Base-by-base conservation (phyloP, 2,797 vertebrate genomes). In the Muscicapa comitata region DNA sequence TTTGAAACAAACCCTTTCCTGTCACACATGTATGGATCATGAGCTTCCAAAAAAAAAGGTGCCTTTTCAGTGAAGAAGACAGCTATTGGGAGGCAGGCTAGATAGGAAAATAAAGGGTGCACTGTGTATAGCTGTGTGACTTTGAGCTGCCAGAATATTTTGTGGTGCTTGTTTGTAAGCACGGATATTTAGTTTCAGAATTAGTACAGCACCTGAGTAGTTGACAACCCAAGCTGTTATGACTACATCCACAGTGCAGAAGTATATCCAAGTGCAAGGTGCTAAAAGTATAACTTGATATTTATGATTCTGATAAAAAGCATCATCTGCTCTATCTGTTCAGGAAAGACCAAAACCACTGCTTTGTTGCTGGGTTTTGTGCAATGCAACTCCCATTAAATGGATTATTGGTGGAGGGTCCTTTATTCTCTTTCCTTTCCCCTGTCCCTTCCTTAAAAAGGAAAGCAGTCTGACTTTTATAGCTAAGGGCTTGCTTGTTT, bases 121-220 rank as follows among this genome's bases (percentile, higher is more conserved):
- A 38, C 35, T 62, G 61, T 45, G 10, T 83, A 47, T 53, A 71
- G 79, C 71, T 81, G 48, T 31, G 6, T 26, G 51, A 91, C n/a
- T 63, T 76, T 47, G 76, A 58, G 42, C 79, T 92, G 63, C 67
- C 63, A 43, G 59, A 87, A 33, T 84, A 65, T 77, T 95, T 90
- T 87, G 67, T 72, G 73, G 40, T 59, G 37, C 71, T 86, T 95
- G 75, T 95, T 95, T 94, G 77, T 82, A 90, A 88, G 83, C 82
- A 92, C 0, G 0, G 73, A 51, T 89, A 79, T 50, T 93, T 86
- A 71, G 62, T 97, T 96, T 95, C 90, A 91, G 58, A 91, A 87
- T 93, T 90, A 70, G 23, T 91, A 68, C 33, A 86, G 50, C 18
- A 71, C 35, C 42, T 4, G 37, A 88, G 59, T 15, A 79, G 59